A percentile compares a stretch with the other conserved stretches of the same genome.
These are phyloP conservation scores for Hypotaenidia philippensis DNA, from an alignment of 2,797 vertebrate species.

Conservation along the genomic window DNA sequence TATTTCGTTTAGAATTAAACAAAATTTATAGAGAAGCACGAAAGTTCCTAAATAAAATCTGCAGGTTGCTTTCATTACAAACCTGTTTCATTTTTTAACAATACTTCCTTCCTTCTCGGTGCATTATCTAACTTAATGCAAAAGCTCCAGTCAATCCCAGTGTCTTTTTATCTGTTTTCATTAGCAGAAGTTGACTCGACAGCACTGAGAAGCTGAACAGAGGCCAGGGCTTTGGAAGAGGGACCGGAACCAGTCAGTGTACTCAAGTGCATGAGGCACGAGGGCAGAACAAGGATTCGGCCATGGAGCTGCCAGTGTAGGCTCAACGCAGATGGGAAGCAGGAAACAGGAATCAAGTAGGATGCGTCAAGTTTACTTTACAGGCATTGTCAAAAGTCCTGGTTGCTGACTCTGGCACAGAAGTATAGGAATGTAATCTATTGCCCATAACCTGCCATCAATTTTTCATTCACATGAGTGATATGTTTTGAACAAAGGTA, in stretches of 20 bases:
- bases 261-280: background rate
- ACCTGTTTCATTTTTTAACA: slow-evolving; percentile 14
- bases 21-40: slow-evolving; percentile 16
- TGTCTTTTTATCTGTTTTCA: slow-evolving; percentile 55
- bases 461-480: background rate
- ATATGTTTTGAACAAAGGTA: slow-evolving; percentile 36
- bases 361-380: background rate
- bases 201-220: background rate
- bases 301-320: fast-evolving
- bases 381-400: background rate
- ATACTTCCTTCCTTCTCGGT: background rate
- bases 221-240: slow-evolving; percentile 2
- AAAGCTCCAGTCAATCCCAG: slow-evolving; percentile 10
- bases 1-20: slow-evolving; percentile 43
- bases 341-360: background rate
- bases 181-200: slow-evolving; percentile 60
- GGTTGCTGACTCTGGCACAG: background rate
- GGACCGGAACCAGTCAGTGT: background rate
- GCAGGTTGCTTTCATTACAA: slow-evolving; percentile 40
- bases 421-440: background rate
- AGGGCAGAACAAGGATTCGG: background rate
- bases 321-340: background rate
- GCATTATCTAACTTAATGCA: slow-evolving; percentile 8
- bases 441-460: background rate
- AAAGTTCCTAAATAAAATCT: slow-evolving; percentile 35